Percentiles rank a stretch among this genome's conserved stretches.
Evolutionary conservation across 2,888 invertebrate genomes (phyloP).

Genomic region (Lamellibrachia columna): DNA sequence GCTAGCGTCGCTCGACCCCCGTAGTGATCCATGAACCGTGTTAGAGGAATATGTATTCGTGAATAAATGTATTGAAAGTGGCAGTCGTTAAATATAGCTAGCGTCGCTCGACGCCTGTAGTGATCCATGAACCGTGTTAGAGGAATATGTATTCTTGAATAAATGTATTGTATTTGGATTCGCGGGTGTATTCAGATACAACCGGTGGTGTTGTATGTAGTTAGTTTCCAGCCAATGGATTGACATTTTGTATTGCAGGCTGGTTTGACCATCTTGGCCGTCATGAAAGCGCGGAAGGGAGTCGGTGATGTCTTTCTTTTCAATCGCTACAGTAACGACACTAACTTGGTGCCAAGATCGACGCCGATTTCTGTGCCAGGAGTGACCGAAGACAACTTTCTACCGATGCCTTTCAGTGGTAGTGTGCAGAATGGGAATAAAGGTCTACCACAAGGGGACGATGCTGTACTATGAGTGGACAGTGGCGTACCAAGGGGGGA

Average conservation of each 20-base stretch:
- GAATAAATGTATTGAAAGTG: no score
- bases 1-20: no score
- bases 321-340: background rate
- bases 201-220: background rate
- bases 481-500: no score
- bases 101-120: no score
- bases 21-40: no score
- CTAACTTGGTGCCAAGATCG: background rate
- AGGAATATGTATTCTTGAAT: background rate
- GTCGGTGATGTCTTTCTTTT: background rate
- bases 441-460: no score
- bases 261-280: background rate
- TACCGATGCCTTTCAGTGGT: background rate
- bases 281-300: background rate
- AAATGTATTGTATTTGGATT: background rate
- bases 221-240: background rate
- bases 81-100: no score
- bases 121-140: background rate
- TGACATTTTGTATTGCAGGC: background rate
- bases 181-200: background rate
- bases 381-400: background rate
- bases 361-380: background rate
- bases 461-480: no score
- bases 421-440: background rate
- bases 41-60: no score